Conservation (phyloP, 23 tunicate species). For the Trididemnum miniatum region DNA sequence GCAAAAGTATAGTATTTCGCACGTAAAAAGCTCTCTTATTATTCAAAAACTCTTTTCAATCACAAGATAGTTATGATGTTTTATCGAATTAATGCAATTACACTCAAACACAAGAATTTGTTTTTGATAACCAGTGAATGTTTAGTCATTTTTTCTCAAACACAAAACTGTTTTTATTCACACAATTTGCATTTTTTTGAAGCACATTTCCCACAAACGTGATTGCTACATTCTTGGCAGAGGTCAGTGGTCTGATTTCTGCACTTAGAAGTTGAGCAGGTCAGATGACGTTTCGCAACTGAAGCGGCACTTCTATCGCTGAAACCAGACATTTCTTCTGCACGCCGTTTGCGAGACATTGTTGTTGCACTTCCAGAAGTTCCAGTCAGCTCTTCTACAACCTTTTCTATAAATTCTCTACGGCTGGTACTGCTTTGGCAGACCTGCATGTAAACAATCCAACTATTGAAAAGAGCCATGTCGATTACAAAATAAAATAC, state of each 20-base stretch:
- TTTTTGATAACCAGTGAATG: too few species aligned
- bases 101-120: neutral
- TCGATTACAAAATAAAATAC: slow-evolving; percentile 20
- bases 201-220: slow-evolving; percentile 4
- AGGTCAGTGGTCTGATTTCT: slow-evolving; percentile 4
- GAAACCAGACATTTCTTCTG: neutral
- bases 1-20: neutral
- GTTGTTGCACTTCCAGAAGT: too few species aligned
- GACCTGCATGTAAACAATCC: too few species aligned
- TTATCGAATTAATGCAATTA: too few species aligned
- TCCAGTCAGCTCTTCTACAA: too few species aligned
- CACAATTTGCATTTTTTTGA: slow-evolving; percentile 3
- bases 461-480: too few species aligned
- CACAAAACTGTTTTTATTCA: neutral
- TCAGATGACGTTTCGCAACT: neutral
- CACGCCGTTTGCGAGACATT: too few species aligned
- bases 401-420: slow-evolving; percentile 15
- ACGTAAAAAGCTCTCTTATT: neutral
- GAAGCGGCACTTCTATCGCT: neutral
- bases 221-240: slow-evolving; percentile 5
- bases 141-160: neutral
- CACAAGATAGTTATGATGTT: too few species aligned
- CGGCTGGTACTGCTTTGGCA: too few species aligned
- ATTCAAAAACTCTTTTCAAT: too few species aligned
- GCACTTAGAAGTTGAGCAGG: slow-evolving; percentile 14